A percentile compares a stretch with the other conserved stretches of the same genome.
phyloP scores from a whole-genome alignment of 2,888 invertebrate species.

The Ceraclea dissimilis region DNA sequence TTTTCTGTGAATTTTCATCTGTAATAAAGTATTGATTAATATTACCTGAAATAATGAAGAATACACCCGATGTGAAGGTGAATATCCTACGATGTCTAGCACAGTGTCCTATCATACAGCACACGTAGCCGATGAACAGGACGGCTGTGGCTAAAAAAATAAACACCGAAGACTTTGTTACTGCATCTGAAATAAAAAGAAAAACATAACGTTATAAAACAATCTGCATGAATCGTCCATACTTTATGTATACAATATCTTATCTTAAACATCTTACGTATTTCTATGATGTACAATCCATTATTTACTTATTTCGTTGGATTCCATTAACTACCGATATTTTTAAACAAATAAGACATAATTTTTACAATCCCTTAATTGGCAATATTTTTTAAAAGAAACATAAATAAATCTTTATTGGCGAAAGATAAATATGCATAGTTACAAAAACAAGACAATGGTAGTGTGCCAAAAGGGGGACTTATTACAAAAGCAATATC shows the following conservation, averaged over 20 bases:
- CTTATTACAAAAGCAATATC: too few relatives aligned
- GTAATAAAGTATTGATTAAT: neutral
- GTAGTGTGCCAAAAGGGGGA: too few relatives aligned
- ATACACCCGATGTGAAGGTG: slow-evolving; percentile 78
- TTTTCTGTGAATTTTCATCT: neutral
- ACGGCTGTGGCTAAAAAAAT: slow-evolving; percentile 70
- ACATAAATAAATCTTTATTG: too few relatives aligned
- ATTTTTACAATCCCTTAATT: too few relatives aligned
- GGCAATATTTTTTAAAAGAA: too few relatives aligned
- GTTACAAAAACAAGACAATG: too few relatives aligned
- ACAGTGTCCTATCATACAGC: slow-evolving; percentile 74
- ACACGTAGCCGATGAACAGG: slow-evolving; percentile 69
- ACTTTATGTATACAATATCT: too few relatives aligned
- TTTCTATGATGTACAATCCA: neutral
- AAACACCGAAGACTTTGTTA: slow-evolving; percentile 77
- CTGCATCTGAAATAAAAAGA: slow-evolving; percentile 62
- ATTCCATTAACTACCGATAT: neutral
- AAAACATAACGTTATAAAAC: too few relatives aligned
- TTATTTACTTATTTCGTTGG: neutral
- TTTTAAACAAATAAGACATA: neutral
- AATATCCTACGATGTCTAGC: slow-evolving; percentile 67
- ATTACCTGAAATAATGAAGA: slow-evolving; percentile 81
- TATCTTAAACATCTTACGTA: too few relatives aligned
- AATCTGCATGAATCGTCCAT: too few relatives aligned
- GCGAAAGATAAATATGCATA: too few relatives aligned